Evolutionary conservation across 2,888 invertebrate genomes (phyloP).

Genomic region (Luperina nickerlii): DNA sequence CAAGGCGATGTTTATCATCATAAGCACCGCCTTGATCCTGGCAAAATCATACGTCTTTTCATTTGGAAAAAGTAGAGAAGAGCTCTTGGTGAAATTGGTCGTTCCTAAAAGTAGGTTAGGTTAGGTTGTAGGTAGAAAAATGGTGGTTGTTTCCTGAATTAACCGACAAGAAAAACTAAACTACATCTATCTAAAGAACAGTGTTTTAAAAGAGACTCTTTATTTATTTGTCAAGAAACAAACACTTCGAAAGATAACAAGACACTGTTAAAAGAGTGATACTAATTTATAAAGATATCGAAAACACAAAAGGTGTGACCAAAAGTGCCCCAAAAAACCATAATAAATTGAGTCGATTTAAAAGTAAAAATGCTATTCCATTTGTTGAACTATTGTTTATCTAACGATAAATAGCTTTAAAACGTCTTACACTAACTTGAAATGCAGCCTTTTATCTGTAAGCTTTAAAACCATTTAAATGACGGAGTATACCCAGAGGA

Average conservation of each 20-base stretch:
- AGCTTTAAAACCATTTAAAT: slow-evolving; percentile 79
- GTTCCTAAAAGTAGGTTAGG: background rate
- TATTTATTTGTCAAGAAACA: slow-evolving; percentile 37
- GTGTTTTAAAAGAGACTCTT: background rate
- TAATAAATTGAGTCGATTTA: slow-evolving; percentile 69
- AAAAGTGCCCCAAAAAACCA: slow-evolving; percentile 49
- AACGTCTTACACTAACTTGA: slow-evolving; percentile 79
- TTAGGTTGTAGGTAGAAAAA: no score
- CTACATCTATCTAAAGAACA: background rate
- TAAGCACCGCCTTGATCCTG: background rate
- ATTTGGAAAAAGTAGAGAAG: background rate
- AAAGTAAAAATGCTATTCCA: slow-evolving; percentile 70
- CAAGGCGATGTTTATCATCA: no score
- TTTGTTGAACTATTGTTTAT: slow-evolving; percentile 64
- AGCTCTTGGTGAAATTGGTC: background rate
- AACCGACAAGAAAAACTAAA: background rate
- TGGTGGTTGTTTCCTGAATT: background rate
- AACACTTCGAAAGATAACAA: slow-evolving; percentile 42
- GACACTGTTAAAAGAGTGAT: slow-evolving; percentile 23
- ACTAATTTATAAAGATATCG: slow-evolving; percentile 52
- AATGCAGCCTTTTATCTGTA: slow-evolving; percentile 79
- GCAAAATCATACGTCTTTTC: background rate
- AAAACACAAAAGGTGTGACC: slow-evolving; percentile 35
- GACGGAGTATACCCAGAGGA: slow-evolving; percentile 74
- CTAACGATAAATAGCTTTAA: slow-evolving; percentile 67